phyloP scores from a whole-genome alignment of 2,888 invertebrate genomes.

The Busseola fusca region DNA sequence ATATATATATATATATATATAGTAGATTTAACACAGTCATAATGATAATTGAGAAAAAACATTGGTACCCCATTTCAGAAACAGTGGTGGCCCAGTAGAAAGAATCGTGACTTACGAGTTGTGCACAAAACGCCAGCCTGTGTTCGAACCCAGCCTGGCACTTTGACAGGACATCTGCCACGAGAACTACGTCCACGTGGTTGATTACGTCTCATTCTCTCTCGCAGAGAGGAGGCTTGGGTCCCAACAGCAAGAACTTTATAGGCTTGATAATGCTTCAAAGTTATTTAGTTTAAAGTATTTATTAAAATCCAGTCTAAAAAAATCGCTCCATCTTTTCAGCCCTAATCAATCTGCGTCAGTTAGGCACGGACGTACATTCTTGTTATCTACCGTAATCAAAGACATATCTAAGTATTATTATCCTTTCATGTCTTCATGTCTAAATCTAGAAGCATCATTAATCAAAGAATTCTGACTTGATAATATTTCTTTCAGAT shows the following conservation, averaged over 20 bases:
- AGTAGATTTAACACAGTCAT: not conserved
- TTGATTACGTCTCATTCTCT: not conserved
- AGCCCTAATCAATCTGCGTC: not conserved
- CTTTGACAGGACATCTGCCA: not conserved
- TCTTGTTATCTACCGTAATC: not conserved
- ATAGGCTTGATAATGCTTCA: not conserved
- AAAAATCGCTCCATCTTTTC: not conserved
- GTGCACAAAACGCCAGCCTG: not conserved
- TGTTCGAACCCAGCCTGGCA: not conserved
- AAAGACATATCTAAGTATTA: slow-evolving; percentile 7
- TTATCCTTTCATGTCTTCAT: slow-evolving; percentile 7
- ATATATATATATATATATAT: no score
- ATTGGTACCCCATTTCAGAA: no score
- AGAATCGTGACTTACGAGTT: not conserved
- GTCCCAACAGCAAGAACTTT: not conserved
- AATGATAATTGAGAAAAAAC: not conserved
- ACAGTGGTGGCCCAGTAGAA: not conserved
- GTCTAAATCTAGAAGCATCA: slow-evolving; percentile 22
- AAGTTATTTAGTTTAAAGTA: not conserved
- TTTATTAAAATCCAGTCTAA: not conserved
- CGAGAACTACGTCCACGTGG: not conserved
- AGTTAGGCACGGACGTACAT: not conserved
- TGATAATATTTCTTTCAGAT: slow-evolving; percentile 46
- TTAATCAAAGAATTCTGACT: slow-evolving; percentile 41
- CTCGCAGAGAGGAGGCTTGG: not conserved